phyloP scores from a whole-genome alignment of 2,113 vertebrate species.

The Macrotis lagotis region DNA sequence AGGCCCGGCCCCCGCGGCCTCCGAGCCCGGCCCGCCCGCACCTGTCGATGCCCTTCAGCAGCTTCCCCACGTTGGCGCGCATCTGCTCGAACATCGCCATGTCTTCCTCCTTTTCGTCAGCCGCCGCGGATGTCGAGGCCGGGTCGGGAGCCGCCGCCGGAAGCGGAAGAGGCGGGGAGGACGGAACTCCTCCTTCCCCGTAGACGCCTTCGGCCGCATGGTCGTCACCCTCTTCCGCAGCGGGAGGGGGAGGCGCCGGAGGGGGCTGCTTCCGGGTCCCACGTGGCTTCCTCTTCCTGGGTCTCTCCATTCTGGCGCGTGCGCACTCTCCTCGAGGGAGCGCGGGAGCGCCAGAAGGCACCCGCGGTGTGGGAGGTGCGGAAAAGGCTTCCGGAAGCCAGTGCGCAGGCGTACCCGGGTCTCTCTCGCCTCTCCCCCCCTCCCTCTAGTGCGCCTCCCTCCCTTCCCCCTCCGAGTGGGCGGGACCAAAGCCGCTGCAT shows the following conservation, averaged over 20 bases:
- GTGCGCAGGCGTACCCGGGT: slow-evolving; percentile 42
- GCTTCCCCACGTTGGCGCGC: slow-evolving; percentile 92
- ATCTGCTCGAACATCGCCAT: slow-evolving; percentile 94
- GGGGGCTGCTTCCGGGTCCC: background rate
- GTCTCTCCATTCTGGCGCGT: slow-evolving; percentile 6
- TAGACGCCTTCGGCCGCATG: background rate
- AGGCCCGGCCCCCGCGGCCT: background rate
- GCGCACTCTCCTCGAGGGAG: slow-evolving; percentile 17
- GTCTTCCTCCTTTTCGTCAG: background rate
- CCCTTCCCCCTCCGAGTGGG: background rate
- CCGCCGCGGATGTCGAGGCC: background rate
- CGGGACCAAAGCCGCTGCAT: background rate
- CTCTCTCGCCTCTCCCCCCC: background rate
- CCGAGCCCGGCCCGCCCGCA: slow-evolving; percentile 57
- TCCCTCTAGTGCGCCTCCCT: background rate
- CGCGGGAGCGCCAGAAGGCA: background rate
- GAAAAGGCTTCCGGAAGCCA: background rate
- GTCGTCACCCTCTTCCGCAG: background rate
- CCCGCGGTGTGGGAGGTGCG: background rate
- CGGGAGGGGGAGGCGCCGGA: background rate
- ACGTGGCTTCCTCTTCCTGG: slow-evolving; percentile 50
- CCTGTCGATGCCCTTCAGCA: slow-evolving; percentile 94
- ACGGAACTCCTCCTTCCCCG: slow-evolving; percentile 57
- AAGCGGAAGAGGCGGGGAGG: background rate
- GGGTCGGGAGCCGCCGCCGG: accelerated